phyloP scores from a whole-genome alignment of 1,140 invertebrate genomes.

The Micrasema longulum region DNA sequence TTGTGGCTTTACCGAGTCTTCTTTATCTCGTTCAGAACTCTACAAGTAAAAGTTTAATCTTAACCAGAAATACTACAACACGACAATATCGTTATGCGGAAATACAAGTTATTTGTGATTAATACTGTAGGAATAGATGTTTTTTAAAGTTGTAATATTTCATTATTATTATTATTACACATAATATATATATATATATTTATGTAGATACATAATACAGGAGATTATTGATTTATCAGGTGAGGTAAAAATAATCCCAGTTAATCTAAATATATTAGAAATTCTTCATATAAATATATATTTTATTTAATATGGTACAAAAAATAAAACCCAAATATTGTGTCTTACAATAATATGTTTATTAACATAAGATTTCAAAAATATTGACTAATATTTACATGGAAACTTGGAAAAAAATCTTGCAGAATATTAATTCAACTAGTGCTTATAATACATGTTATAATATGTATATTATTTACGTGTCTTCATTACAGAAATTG shows the following conservation, averaged over 20 bases:
- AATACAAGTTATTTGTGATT: slow-evolving; percentile 57
- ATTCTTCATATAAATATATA: not conserved
- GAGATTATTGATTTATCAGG: not conserved
- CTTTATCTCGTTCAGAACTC: slow-evolving; percentile 61
- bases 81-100: slow-evolving; percentile 62
- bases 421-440: slow-evolving; percentile 25
- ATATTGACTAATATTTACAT: slow-evolving; percentile 41
- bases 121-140: not conserved
- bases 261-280: not conserved
- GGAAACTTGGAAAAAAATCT: slow-evolving; percentile 19
- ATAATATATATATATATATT: not conserved
- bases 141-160: not conserved
- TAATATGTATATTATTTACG: not conserved
- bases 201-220: not conserved
- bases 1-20: slow-evolving; percentile 72
- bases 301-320: not conserved
- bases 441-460: slow-evolving; percentile 9
- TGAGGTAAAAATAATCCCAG: not conserved
- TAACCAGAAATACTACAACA: slow-evolving; percentile 64
- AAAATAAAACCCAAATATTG: slow-evolving; percentile 5
- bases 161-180: not conserved
- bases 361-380: slow-evolving; percentile 39
- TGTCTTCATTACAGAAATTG: not conserved
- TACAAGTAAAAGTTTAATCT: slow-evolving; percentile 56
- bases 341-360: slow-evolving; percentile 21